Conservation (phyloP, 2,113 vertebrate species). For the Nycticorax nycticorax region DNA sequence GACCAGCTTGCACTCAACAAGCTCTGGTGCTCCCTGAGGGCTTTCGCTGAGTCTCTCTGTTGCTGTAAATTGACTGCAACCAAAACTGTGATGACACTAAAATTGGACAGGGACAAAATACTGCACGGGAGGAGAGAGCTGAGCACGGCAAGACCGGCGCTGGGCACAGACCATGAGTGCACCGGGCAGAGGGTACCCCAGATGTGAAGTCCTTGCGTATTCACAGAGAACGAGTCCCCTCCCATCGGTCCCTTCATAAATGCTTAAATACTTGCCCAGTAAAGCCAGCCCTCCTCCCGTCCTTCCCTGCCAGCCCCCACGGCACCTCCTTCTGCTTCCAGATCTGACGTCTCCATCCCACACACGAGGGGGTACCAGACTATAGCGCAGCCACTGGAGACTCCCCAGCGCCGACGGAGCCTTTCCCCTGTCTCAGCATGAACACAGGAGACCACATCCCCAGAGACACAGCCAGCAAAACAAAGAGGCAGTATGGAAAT, state of each 20-base stretch:
- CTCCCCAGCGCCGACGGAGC: fast-evolving
- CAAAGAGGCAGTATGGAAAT: neutral
- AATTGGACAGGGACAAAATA: neutral
- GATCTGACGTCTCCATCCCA: neutral
- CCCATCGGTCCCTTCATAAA: neutral
- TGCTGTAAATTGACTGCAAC: neutral
- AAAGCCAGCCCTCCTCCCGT: neutral
- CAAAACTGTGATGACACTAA: neutral
- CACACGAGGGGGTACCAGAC: fast-evolving
- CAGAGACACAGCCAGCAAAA: neutral
- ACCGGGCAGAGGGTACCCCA: neutral
- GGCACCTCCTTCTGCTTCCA: neutral
- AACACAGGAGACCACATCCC: neutral
- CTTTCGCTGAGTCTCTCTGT: fast-evolving
- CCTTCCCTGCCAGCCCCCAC: neutral
- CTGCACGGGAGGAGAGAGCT: neutral
- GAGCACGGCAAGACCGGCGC: neutral
- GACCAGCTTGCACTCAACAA: neutral
- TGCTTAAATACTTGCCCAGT: neutral
- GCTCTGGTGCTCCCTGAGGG: fast-evolving
- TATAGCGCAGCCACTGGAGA: neutral
- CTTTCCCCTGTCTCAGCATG: neutral
- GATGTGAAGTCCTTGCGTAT: neutral
- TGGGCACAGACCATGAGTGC: fast-evolving
- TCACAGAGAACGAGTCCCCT: neutral